Conservation (phyloP, 2,113 vertebrate genomes). For the rabbit (Oryctolagus cuniculus) region mOryCun1.1 NC_091447.1:25616001-25616500, state of each 20-base stretch:
- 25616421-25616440: background rate
- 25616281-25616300: background rate
- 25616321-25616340: background rate
- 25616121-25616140: too few relatives aligned
- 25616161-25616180: too few relatives aligned
- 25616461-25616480: background rate
- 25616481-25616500: background rate
- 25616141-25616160: background rate
- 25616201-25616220: background rate
- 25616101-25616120: background rate
- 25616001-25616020: background rate
- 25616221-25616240: background rate
- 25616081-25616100: background rate
- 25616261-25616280: background rate
- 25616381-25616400: background rate
- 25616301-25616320: background rate
- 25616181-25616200: background rate
- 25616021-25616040: background rate
- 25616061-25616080: background rate
- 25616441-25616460: background rate
- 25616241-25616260: background rate
- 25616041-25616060: background rate
- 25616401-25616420: background rate
- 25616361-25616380: background rate
- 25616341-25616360: background rate